Evolutionary conservation across 2,888 invertebrate species (phyloP), one percentile per base, ranked within the genome.

Genomic region (Pristionchus exspectatus): DNA sequence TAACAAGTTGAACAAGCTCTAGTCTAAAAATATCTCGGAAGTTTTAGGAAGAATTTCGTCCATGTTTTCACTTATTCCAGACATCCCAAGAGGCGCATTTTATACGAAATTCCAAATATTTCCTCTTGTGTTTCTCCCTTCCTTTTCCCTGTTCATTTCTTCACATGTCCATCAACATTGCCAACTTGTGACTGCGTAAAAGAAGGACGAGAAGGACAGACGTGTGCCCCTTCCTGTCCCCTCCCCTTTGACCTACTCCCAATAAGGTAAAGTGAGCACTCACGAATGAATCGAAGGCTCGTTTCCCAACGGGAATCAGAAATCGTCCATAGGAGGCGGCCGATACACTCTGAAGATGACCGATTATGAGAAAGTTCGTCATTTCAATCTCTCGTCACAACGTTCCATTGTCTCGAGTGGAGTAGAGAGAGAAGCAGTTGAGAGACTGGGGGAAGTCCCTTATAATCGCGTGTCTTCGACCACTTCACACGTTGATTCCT

Each of bases 241-340:
- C 38, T 33, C 38, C 38, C 30, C 44, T 14, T 30, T 81, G 44
- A n/a, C 50, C 44, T 74, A 30, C 74, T 44, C 38, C 33, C 81
- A 44, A 81, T 81, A 81, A 50, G 33, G 54, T 38, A 83, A 54
- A n/a, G n/a, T n/a, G 21, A 81, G 21, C 38, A 89, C 91, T 89
- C 30, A 91, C 91, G 83, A 92, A 89, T 50, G 91, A 91, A 54
- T 92, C 92, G 88, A 92, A 92, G 18, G 91, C 91, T n/a, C 91
- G 84, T 88, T 92, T 92, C 54, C 63, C 63, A 86, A 81, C 30
- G 44, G 84, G 63, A 63, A 89, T 90, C 85, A 92, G 90, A 50
- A 90, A 83, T 88, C 77, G 91, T 88, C 72, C 91, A 90, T 66
- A 91, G 16, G 83, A 77, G 90, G 87, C 92, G 86, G 69, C 85